Evolutionary conservation across 2,797 vertebrate genomes (phyloP).

Genomic region (Hippoglossus hippoglossus): DNA sequence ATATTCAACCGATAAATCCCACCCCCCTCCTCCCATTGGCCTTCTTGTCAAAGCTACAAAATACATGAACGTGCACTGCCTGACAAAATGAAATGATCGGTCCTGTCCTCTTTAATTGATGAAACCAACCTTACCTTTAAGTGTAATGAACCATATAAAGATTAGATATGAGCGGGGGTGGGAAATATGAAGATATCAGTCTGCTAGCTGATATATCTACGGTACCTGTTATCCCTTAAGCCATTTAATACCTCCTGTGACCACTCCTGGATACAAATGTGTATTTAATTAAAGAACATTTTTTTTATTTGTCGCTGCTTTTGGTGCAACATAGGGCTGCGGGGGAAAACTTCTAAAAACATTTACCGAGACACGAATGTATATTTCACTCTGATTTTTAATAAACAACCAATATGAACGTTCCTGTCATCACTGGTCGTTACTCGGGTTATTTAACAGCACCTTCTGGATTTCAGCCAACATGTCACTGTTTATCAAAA

Average conservation of each 20-base stretch:
- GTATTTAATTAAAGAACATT: background rate
- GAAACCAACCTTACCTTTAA: no score
- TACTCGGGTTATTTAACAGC: background rate
- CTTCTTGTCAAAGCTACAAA: no score
- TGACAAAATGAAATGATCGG: no score
- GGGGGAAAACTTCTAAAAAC: background rate
- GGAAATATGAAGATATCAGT: background rate
- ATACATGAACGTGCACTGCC: no score
- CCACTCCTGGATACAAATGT: background rate
- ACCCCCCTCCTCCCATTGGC: no score
- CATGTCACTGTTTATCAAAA: slow-evolving; percentile 40
- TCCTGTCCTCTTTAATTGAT: slow-evolving; percentile 6
- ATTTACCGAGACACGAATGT: slow-evolving; percentile 12
- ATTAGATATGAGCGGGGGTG: slow-evolving; percentile 13
- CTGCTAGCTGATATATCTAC: background rate
- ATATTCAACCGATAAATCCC: no score
- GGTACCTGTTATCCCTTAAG: background rate
- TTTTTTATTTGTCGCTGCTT: slow-evolving; percentile 18
- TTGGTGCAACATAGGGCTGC: slow-evolving; percentile 24
- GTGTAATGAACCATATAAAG: background rate
- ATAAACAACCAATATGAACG: slow-evolving; percentile 63
- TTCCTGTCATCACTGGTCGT: slow-evolving; percentile 40
- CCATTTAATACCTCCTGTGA: background rate
- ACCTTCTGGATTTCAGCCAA: no score
- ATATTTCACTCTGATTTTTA: slow-evolving; percentile 53